A percentile compares a stretch with the other conserved stretches of the same genome.
These are phyloP conservation scores for Lanius ludovicianus DNA, from an alignment of 2,113 vertebrate genomes.

Conservation along the genomic window DNA sequence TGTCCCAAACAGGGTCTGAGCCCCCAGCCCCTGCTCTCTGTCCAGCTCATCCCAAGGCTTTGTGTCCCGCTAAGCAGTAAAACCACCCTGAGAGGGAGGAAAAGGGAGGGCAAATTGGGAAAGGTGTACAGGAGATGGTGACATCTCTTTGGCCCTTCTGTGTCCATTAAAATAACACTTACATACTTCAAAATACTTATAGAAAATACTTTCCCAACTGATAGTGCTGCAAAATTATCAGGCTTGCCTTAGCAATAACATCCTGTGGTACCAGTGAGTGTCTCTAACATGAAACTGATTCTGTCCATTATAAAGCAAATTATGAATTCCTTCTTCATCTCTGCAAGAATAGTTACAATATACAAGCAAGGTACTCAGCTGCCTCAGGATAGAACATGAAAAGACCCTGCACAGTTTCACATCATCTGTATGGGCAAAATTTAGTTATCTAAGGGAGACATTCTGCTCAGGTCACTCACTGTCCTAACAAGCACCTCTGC, in stretches of 20 bases:
- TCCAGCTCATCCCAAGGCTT: accelerated
- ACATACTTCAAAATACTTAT: background rate
- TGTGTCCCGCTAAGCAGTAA: background rate
- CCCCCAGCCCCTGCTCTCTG: background rate
- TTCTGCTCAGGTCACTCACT: background rate
- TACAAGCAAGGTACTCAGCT: background rate
- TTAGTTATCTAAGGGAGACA: background rate
- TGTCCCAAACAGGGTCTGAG: background rate
- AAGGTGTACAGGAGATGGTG: background rate
- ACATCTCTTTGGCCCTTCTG: background rate
- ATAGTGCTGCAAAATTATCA: background rate
- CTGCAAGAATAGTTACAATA: background rate
- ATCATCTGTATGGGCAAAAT: background rate
- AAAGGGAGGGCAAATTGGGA: background rate
- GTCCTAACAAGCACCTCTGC: background rate
- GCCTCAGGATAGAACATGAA: background rate
- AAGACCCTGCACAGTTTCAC: background rate
- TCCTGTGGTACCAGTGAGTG: background rate
- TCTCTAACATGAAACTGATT: background rate
- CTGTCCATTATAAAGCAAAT: background rate
- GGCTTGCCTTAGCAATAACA: background rate
- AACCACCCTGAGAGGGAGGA: background rate
- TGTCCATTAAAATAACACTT: background rate
- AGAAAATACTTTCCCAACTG: background rate
- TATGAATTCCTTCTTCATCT: background rate